Percentiles rank a stretch among this genome's conserved stretches.
These are phyloP conservation scores for Campylomormyrus tamandua DNA, from an alignment of 2,113 vertebrate genomes.

Conservation along the genomic window DNA sequence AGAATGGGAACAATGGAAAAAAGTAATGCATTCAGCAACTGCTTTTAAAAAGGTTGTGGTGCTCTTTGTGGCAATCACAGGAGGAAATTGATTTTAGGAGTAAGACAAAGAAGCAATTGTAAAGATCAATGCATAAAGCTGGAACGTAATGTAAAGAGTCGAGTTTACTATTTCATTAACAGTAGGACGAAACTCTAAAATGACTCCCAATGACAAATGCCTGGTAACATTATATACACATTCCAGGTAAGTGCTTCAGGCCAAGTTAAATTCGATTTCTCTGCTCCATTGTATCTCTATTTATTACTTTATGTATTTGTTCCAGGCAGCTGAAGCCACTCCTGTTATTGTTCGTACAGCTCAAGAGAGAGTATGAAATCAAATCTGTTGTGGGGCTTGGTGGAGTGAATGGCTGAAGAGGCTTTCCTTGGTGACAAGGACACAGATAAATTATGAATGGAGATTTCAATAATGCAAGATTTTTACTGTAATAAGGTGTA, in stretches of 20 bases:
- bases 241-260: slow-evolving; percentile 51
- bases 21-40: slow-evolving; percentile 33
- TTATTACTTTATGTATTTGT: slow-evolving; percentile 51
- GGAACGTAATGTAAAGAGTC: slow-evolving; percentile 35
- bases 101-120: slow-evolving; percentile 50
- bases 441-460: slow-evolving; percentile 21
- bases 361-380: slow-evolving; percentile 35
- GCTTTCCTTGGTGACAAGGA: slow-evolving; percentile 22
- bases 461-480: slow-evolving; percentile 7
- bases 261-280: slow-evolving; percentile 53
- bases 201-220: slow-evolving; percentile 48
- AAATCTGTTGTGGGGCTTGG: slow-evolving; percentile 27
- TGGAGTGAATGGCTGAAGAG: slow-evolving; percentile 13
- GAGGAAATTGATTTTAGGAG: slow-evolving; percentile 49
- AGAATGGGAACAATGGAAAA: slow-evolving; percentile 15
- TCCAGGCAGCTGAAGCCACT: slow-evolving; percentile 39
- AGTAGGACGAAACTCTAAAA: slow-evolving; percentile 46
- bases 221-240: slow-evolving; percentile 45
- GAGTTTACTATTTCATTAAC: slow-evolving; percentile 53
- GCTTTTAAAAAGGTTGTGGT: slow-evolving; percentile 38
- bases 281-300: slow-evolving; percentile 53
- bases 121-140: slow-evolving; percentile 48
- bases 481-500: neutral
- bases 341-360: slow-evolving; percentile 35
- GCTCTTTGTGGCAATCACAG: slow-evolving; percentile 42